Percentiles rank a stretch among this genome's conserved stretches.
Evolutionary conservation across 2,888 invertebrate species (phyloP).

Genomic region (Oscheius sp.): DNA sequence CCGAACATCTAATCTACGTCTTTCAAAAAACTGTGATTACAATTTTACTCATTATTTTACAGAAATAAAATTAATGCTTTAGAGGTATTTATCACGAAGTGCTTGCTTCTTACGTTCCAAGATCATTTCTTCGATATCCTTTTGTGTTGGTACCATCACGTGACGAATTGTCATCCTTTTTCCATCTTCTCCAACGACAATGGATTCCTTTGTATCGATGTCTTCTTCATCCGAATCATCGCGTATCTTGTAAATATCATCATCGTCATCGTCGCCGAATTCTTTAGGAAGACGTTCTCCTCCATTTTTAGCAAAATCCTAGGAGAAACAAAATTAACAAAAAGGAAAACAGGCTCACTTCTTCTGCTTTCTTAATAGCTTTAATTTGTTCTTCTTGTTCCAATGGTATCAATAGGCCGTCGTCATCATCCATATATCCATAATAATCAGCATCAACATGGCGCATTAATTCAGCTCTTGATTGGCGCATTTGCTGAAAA

Average conservation of each 20-base stretch:
- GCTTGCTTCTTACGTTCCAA: conserved; percentile 91
- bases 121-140: conserved; percentile 84
- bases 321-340: neutral
- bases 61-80: neutral
- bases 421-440: conserved; percentile 93
- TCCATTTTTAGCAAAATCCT: conserved; percentile 56
- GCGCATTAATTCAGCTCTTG: conserved; percentile 94
- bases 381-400: conserved; percentile 79
- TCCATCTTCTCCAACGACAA: conserved; percentile 70
- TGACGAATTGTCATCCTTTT: conserved; percentile 69
- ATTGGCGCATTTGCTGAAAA: conserved; percentile 81
- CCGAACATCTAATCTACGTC: too few relatives aligned
- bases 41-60: neutral
- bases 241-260: conserved; percentile 68
- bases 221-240: conserved; percentile 74
- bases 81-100: conserved; percentile 82
- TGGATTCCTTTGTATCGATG: conserved; percentile 66
- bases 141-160: conserved; percentile 67
- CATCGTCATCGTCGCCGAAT: conserved; percentile 51
- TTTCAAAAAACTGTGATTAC: neutral
- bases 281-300: conserved; percentile 54
- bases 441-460: conserved; percentile 99
- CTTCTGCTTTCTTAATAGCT: conserved; percentile 63
- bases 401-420: conserved; percentile 89
- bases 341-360: conserved; percentile 32